phyloP scores from a whole-genome alignment of 2,797 vertebrate genomes.

The Molossus molossus region DNA sequence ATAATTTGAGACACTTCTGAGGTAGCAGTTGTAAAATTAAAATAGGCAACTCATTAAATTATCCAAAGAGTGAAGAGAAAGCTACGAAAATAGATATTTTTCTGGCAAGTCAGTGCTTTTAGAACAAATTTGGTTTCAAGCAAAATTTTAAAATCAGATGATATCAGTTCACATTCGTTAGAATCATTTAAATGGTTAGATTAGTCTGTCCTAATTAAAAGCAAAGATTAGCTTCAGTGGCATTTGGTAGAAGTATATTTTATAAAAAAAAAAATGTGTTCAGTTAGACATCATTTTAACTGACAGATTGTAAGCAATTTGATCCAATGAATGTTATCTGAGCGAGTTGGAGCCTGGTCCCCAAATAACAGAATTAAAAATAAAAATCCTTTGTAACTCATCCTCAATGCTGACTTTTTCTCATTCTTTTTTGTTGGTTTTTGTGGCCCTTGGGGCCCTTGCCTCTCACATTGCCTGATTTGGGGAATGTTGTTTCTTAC shows the following conservation, averaged over 20 bases:
- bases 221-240: constrained; percentile 67
- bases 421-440: constrained; percentile 51
- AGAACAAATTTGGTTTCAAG: constrained; percentile 84
- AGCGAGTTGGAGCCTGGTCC: constrained; percentile 48
- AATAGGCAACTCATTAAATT: constrained; percentile 85
- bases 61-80: constrained; percentile 85
- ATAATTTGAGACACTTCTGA: constrained; percentile 85
- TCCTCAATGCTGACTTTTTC: background rate
- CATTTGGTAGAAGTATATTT: constrained; percentile 73
- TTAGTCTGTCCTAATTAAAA: constrained; percentile 77
- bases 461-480: constrained; percentile 41
- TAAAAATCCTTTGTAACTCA: constrained; percentile 61
- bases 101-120: constrained; percentile 86
- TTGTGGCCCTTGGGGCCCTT: constrained; percentile 43
- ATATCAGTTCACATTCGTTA: constrained; percentile 78
- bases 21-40: constrained; percentile 87
- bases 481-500: constrained; percentile 77
- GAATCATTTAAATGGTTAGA: constrained; percentile 71
- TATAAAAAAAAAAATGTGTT: constrained; percentile 66
- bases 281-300: constrained; percentile 75
- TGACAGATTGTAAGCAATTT: constrained; percentile 78
- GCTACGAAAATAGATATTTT: constrained; percentile 85
- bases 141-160: constrained; percentile 77
- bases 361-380: constrained; percentile 70
- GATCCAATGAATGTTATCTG: constrained; percentile 59